Percentiles rank a stretch among this genome's conserved stretches.
These are phyloP conservation scores for Takifugu rubripes DNA, from an alignment of 2,797 vertebrate genomes.

Conservation along the genomic window DNA sequence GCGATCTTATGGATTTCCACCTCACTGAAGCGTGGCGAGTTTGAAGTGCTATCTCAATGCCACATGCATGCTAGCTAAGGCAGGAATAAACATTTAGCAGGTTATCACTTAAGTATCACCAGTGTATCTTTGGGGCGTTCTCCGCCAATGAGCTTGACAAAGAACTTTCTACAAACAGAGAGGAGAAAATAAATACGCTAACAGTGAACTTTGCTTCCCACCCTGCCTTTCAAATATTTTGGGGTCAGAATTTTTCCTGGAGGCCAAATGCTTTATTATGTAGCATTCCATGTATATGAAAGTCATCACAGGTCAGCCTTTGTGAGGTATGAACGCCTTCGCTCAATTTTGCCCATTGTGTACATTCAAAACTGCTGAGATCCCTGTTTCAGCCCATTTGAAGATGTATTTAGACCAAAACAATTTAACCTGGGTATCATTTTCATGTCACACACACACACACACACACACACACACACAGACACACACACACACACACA, in stretches of 20 bases:
- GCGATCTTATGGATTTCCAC: no score
- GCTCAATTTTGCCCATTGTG: conserved; percentile 51
- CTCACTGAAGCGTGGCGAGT: no score
- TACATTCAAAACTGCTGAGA: conserved; percentile 37
- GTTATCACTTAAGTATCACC: no score
- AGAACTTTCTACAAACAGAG: no score
- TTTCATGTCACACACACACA: conserved; percentile 32
- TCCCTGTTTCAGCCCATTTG: conserved; percentile 55
- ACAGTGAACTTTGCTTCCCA: conserved; percentile 28
- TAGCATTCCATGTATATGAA: conserved; percentile 37
- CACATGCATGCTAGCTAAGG: no score
- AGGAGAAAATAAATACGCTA: no score
- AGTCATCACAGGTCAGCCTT: conserved; percentile 50
- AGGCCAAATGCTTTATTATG: conserved; percentile 56
- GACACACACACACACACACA: no score
- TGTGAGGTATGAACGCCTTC: conserved; percentile 44
- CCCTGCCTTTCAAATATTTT: conserved; percentile 43
- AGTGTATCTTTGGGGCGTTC: no score
- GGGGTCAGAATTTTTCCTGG: conserved; percentile 51
- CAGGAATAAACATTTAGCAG: no score
- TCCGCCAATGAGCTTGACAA: no score
- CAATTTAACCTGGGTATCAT: conserved; percentile 60
- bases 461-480: no score
- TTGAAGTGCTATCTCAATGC: no score
- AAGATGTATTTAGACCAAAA: conserved; percentile 53